Evolutionary conservation across 1,140 invertebrate species (phyloP).

Genomic region (Pseudomyrmex flavicornis): DNA sequence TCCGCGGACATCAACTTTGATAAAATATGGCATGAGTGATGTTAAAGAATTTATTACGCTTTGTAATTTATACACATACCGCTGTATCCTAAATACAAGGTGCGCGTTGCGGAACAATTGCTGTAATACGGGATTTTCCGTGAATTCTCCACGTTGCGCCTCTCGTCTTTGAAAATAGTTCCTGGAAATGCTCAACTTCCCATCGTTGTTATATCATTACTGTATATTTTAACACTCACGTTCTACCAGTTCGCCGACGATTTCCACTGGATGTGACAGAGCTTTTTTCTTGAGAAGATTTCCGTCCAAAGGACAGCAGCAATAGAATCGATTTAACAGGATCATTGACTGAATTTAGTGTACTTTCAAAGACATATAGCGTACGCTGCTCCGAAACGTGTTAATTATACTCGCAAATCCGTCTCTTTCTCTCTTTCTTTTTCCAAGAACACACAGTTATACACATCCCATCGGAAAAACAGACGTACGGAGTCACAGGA

Average conservation of each 20-base stretch:
- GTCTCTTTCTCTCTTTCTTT: too few relatives aligned
- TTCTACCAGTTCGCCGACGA: not conserved
- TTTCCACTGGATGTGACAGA: slow-evolving; percentile 25
- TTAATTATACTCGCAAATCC: not conserved
- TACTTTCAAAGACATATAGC: too few relatives aligned
- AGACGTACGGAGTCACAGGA: slow-evolving; percentile 19
- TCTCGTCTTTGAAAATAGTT: slow-evolving; percentile 4
- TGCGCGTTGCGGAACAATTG: slow-evolving; percentile 36
- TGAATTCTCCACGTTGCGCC: slow-evolving; percentile 24
- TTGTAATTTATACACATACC: not conserved
- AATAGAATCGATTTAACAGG: not conserved
- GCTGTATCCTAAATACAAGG: not conserved
- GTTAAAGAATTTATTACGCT: not conserved
- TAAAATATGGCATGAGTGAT: not conserved
- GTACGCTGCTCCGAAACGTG: not conserved
- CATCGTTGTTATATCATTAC: slow-evolving; percentile 43
- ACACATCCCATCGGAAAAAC: slow-evolving; percentile 7
- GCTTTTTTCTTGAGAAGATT: not conserved
- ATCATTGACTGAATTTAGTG: not conserved
- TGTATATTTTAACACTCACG: slow-evolving; percentile 16
- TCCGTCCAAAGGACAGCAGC: not conserved
- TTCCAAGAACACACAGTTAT: not conserved
- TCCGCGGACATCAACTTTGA: not conserved
- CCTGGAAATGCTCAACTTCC: slow-evolving; percentile 13
- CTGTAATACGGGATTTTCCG: slow-evolving; percentile 25